phyloP scores from a whole-genome alignment of 37 sponge, comb jelly and placozoan genomes.

The Chondrosia reniformis region DNA sequence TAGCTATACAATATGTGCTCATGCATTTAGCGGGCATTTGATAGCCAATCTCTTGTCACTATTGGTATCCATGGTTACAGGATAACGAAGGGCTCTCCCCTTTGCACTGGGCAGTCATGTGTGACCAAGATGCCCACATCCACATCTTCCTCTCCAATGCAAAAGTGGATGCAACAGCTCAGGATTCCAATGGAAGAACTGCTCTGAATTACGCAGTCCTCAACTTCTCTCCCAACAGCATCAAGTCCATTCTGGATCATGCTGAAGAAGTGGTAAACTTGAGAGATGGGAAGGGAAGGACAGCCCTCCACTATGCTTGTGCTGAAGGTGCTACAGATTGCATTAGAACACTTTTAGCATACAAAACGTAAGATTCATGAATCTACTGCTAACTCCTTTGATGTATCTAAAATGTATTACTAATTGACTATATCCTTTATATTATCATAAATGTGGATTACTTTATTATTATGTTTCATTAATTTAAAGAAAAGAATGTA shows the following conservation, averaged over 20 bases:
- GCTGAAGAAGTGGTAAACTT: slow-evolving; percentile 41
- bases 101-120: slow-evolving; percentile 87
- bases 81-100: slow-evolving; percentile 66
- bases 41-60: too few species aligned
- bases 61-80: too few species aligned
- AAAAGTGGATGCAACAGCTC: slow-evolving; percentile 29
- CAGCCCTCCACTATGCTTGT: slow-evolving; percentile 79
- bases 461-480: too few species aligned
- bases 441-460: too few species aligned
- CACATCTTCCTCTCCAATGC: slow-evolving; percentile 43
- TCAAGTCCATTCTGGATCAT: slow-evolving; percentile 62
- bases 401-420: too few species aligned
- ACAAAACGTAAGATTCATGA: slow-evolving; percentile 36
- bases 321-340: slow-evolving; percentile 74
- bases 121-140: slow-evolving; percentile 66
- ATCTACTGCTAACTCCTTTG: too few species aligned
- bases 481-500: not conserved
- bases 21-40: too few species aligned
- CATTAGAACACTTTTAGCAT: slow-evolving; percentile 57
- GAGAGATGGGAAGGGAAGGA: slow-evolving; percentile 61
- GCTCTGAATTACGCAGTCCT: slow-evolving; percentile 75
- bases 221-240: slow-evolving; percentile 59
- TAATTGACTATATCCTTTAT: too few species aligned
- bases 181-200: slow-evolving; percentile 67
- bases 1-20: too few species aligned